These are phyloP conservation scores for Shargacucullia verbasci DNA, from an alignment of 2,888 invertebrate species.

Conservation along the genomic window DNA sequence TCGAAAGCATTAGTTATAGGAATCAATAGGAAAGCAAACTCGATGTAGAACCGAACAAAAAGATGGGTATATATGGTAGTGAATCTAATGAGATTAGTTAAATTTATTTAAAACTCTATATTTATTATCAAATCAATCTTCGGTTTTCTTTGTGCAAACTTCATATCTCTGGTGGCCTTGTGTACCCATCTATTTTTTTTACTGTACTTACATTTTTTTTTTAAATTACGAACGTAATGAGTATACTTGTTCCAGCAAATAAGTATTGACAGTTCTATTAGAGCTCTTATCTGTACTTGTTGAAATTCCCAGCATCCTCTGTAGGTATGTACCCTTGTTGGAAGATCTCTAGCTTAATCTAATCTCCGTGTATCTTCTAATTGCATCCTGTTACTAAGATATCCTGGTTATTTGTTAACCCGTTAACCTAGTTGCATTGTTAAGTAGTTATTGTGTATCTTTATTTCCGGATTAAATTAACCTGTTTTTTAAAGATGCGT, in stretches of 20 bases:
- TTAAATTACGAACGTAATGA: too few species aligned
- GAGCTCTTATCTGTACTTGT: conserved; percentile 28
- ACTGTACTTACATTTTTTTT: too few species aligned
- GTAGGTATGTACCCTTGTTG: conserved; percentile 29
- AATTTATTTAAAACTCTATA: too few species aligned
- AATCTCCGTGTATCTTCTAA: conserved; percentile 51
- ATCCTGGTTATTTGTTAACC: conserved; percentile 38
- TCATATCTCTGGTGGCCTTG: too few species aligned
- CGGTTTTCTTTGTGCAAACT: too few species aligned
- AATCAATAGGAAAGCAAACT: too few species aligned
- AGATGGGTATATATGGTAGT: too few species aligned
- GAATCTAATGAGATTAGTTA: too few species aligned
- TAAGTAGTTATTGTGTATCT: conserved; percentile 22
- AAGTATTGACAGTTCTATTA: conserved; percentile 34
- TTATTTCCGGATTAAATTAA: conserved; percentile 29
- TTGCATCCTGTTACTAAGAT: conserved; percentile 46
- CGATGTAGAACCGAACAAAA: too few species aligned
- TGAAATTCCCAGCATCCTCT: conserved; percentile 35
- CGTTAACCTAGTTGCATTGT: conserved; percentile 41
- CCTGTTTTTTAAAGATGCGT: conserved; percentile 3
- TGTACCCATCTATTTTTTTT: too few species aligned
- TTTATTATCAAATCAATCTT: too few species aligned
- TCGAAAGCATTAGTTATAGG: too few species aligned
- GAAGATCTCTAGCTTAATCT: conserved; percentile 45
- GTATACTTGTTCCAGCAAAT: conserved; percentile 21